phyloP scores from a whole-genome alignment of 2,113 vertebrate species.

The Pterophyllum scalare region DNA sequence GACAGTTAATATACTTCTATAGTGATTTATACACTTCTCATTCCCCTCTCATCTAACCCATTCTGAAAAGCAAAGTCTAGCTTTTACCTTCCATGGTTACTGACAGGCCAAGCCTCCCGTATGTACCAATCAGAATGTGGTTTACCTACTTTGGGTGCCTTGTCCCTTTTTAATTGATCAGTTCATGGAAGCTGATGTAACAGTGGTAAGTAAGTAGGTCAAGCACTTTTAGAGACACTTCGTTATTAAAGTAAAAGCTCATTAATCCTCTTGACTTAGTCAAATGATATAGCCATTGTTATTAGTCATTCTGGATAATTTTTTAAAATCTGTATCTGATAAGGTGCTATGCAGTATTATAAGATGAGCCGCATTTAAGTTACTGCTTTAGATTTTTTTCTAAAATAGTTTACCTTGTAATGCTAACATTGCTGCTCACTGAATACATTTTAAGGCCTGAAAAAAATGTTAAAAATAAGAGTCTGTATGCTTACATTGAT shows the following conservation, averaged over 20 bases:
- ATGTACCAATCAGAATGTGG: slow-evolving; percentile 31
- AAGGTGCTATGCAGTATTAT: not conserved
- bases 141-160: slow-evolving; percentile 17
- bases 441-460: not conserved
- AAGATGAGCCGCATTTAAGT: not conserved
- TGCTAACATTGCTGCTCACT: not conserved
- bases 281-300: not conserved
- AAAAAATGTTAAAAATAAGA: not conserved
- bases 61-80: slow-evolving; percentile 1
- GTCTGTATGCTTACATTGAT: not conserved
- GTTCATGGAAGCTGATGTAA: slow-evolving; percentile 31
- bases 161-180: slow-evolving; percentile 6
- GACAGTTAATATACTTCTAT: not conserved
- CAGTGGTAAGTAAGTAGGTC: slow-evolving; percentile 19
- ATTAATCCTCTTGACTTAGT: not conserved
- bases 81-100: not conserved
- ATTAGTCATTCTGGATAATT: not conserved
- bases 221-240: slow-evolving; percentile 8
- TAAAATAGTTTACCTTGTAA: not conserved
- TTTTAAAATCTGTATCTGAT: not conserved
- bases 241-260: not conserved
- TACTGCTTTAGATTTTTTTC: not conserved
- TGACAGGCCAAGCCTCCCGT: slow-evolving; percentile 25
- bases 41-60: not conserved
- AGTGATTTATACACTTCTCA: not conserved